Percentiles rank a stretch among this genome's conserved stretches.
Conservation (phyloP, 2,797 vertebrate species). For the Sebastes ruberrimus region DNA sequence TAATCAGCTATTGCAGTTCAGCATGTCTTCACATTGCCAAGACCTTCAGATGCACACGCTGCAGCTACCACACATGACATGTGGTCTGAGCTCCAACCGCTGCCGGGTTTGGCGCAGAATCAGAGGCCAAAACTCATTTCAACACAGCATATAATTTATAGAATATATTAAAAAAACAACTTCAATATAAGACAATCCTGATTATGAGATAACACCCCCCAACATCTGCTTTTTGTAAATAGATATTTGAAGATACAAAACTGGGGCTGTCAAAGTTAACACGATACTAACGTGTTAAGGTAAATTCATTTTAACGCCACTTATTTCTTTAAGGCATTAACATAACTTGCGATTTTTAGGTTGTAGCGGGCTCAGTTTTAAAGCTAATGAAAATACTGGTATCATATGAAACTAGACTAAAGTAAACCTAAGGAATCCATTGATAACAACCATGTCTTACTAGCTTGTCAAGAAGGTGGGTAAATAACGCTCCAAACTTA, state of each 20-base stretch:
- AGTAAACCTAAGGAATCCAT: too few species aligned
- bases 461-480: too few species aligned
- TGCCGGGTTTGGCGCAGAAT: not conserved
- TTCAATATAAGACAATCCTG: not conserved
- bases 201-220: not conserved
- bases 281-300: too few species aligned
- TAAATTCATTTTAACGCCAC: too few species aligned
- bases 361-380: too few species aligned
- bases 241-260: not conserved
- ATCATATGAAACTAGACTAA: too few species aligned
- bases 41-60: not conserved
- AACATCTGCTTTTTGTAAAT: not conserved
- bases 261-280: too few species aligned
- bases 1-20: slow-evolving; percentile 18
- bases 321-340: too few species aligned
- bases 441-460: too few species aligned
- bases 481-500: too few species aligned
- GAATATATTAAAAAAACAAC: not conserved
- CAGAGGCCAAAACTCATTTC: not conserved
- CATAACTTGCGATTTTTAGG: too few species aligned
- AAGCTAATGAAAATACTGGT: too few species aligned
- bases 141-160: not conserved
- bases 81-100: not conserved
- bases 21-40: not conserved
- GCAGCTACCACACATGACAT: not conserved